Percentiles rank a stretch among this genome's conserved stretches.
Evolutionary conservation across 2,797 vertebrate species (phyloP).

Genomic region (Artibeus lituratus): DNA sequence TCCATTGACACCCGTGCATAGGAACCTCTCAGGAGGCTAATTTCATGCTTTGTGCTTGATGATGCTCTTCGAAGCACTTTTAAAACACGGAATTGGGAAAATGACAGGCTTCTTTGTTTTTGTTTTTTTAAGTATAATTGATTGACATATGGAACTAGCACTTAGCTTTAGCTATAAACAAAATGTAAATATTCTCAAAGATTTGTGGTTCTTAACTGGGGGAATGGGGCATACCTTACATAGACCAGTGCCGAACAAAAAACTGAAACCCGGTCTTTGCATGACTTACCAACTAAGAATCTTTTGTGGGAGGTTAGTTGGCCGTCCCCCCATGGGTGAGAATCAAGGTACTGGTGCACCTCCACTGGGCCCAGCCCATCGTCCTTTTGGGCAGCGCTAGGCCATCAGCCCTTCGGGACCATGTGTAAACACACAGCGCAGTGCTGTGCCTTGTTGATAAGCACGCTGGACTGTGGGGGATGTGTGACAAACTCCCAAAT

Average conservation of each 20-base stretch:
- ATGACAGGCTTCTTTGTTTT: background rate
- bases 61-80: background rate
- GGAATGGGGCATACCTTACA: too few relatives aligned
- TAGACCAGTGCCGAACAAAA: background rate
- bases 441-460: background rate
- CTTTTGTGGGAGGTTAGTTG: background rate
- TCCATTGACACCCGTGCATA: too few relatives aligned
- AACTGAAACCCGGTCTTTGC: background rate
- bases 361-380: background rate
- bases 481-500: background rate
- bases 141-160: background rate
- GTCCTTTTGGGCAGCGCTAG: too few relatives aligned
- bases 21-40: background rate
- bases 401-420: too few relatives aligned
- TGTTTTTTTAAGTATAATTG: background rate
- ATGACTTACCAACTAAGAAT: background rate
- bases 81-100: background rate
- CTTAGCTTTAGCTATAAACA: background rate
- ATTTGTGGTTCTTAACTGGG: background rate
- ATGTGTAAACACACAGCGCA: background rate
- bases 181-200: background rate
- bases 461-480: background rate
- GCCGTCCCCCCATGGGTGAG: accelerated
- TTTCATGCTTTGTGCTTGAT: background rate
- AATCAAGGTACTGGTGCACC: background rate